Percentiles rank a stretch among this genome's conserved stretches.
phyloP scores from a whole-genome alignment of 2,113 vertebrate species.

The Saccopteryx bilineata region DNA sequence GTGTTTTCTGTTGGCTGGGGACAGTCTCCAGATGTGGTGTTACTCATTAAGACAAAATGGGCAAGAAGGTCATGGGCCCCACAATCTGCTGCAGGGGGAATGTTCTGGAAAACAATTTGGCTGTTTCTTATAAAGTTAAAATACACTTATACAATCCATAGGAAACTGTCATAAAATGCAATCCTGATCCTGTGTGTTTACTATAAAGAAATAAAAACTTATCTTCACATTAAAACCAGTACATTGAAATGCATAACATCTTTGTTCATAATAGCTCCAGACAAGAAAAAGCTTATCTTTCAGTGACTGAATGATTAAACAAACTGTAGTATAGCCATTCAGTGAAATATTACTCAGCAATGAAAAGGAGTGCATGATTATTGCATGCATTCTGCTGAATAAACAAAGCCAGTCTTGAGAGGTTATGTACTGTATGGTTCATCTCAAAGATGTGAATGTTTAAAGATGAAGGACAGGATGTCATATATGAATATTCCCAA shows the following conservation, averaged over 20 bases:
- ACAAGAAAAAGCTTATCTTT: not conserved
- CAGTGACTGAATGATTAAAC: not conserved
- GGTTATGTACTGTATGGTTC: not conserved
- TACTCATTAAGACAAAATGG: not conserved
- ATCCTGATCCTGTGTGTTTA: not conserved
- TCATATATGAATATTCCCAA: not conserved
- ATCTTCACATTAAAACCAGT: not conserved
- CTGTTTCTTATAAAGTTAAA: not conserved
- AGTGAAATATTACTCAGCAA: not conserved
- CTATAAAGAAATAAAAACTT: not conserved
- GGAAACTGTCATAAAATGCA: too few species aligned
- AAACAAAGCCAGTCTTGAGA: not conserved
- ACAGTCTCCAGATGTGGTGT: accelerated
- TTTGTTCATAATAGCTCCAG: not conserved
- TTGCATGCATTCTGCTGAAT: not conserved
- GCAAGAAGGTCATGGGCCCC: too few species aligned
- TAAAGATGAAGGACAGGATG: not conserved
- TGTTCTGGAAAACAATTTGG: not conserved
- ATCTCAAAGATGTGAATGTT: not conserved
- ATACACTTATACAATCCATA: not conserved
- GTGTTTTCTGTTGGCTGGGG: not conserved
- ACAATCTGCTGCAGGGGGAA: not conserved
- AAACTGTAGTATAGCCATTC: not conserved
- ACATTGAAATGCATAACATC: not conserved
- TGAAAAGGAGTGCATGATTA: not conserved